Conservation (phyloP, 2,888 invertebrate genomes). For the Oscheius sp. region DNA sequence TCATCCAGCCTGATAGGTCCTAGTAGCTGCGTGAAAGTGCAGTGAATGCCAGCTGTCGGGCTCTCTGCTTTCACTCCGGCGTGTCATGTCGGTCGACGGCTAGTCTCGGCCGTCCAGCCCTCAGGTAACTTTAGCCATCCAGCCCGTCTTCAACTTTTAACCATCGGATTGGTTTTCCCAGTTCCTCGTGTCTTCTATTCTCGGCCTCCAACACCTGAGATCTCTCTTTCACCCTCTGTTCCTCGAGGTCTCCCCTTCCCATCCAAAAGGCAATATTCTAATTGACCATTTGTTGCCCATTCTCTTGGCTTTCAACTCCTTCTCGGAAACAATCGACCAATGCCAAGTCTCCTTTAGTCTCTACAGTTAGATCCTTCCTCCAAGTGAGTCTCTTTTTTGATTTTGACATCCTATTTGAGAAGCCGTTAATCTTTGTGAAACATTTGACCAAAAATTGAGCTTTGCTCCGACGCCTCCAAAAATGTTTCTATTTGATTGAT, state of each 20-base stretch:
- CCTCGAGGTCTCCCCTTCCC: not conserved
- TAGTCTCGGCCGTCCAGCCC: conserved; percentile 12
- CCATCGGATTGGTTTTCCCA: not conserved
- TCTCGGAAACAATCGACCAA: too few relatives aligned
- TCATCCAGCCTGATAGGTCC: conserved; percentile 1
- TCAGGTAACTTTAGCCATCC: conserved; percentile 23
- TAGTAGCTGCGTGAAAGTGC: conserved; percentile 19
- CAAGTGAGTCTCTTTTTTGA: too few relatives aligned
- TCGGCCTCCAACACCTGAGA: not conserved
- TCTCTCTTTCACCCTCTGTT: not conserved
- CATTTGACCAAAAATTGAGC: too few relatives aligned
- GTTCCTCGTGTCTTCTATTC: not conserved
- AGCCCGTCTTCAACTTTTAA: conserved; percentile 3
- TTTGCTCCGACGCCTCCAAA: too few relatives aligned
- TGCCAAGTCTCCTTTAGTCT: too few relatives aligned
- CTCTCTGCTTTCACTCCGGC: conserved; percentile 23
- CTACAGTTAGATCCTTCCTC: too few relatives aligned
- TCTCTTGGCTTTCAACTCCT: too few relatives aligned
- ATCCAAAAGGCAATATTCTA: not conserved
- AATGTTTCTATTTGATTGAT: too few relatives aligned
- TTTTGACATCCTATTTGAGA: too few relatives aligned
- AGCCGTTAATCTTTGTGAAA: too few relatives aligned
- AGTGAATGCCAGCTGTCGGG: conserved; percentile 14
- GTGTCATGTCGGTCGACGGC: conserved; percentile 27
- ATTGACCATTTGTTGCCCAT: too few relatives aligned